Conservation (phyloP, 2,113 vertebrate genomes). For the Muntiacus reevesi region DNA sequence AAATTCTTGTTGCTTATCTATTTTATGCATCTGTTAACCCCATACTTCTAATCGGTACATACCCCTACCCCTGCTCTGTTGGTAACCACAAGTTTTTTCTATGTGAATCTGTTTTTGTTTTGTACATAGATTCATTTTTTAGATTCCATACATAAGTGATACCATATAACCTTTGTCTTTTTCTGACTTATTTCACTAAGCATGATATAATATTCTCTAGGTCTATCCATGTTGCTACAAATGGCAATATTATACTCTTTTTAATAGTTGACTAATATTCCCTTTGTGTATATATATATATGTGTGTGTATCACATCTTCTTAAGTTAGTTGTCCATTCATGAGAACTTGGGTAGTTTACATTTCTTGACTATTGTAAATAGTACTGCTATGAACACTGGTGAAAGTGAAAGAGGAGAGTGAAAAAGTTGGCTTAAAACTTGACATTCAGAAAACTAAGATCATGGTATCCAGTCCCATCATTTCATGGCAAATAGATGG, state of each 20-base stretch:
- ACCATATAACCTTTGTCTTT: not conserved
- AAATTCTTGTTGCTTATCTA: not conserved
- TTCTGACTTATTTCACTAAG: not conserved
- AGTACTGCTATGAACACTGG: not conserved
- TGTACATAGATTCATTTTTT: not conserved
- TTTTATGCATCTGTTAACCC: not conserved
- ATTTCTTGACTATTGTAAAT: not conserved
- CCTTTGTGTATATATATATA: not conserved
- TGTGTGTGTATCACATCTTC: not conserved
- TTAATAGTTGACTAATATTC: not conserved
- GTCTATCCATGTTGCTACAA: not conserved
- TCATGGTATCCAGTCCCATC: no score
- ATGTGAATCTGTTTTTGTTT: not conserved
- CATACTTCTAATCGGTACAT: not conserved
- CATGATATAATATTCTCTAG: not conserved
- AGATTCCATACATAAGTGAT: not conserved
- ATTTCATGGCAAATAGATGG: no score
- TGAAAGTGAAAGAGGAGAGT: no score
- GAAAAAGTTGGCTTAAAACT: no score
- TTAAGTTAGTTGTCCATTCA: not conserved
- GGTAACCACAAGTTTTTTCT: not conserved
- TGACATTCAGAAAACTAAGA: no score
- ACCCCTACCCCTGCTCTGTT: not conserved
- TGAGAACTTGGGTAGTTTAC: not conserved
- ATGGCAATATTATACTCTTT: not conserved